A percentile compares a stretch with the other conserved stretches of the same genome.
Evolutionary conservation across 2,797 vertebrate species (phyloP).

Genomic region (Atherinosoma microstoma): DNA sequence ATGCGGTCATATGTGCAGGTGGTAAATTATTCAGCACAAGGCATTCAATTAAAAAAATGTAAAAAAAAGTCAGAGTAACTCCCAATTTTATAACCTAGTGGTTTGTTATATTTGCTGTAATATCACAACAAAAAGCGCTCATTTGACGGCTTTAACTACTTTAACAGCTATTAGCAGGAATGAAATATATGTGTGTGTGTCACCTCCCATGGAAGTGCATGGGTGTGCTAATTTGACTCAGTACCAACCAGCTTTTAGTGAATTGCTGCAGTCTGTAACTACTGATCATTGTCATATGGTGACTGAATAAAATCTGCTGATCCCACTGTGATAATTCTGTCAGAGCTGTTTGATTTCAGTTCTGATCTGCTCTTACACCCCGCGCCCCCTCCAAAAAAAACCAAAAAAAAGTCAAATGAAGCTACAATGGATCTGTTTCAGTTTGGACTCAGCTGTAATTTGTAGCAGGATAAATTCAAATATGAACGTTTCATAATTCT

Average conservation of each 20-base stretch:
- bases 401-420: neutral
- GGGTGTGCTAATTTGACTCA: slow-evolving; percentile 59
- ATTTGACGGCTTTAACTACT: neutral
- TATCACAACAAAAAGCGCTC: slow-evolving; percentile 9
- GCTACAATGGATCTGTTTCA: neutral
- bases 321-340: slow-evolving; percentile 37
- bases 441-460: neutral
- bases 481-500: slow-evolving; percentile 3
- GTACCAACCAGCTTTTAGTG: slow-evolving; percentile 49
- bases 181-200: slow-evolving; percentile 58
- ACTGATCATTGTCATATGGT: slow-evolving; percentile 42
- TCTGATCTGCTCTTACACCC: slow-evolving; percentile 18
- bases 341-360: slow-evolving; percentile 25
- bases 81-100: slow-evolving; percentile 52
- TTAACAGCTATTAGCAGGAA: slow-evolving; percentile 70
- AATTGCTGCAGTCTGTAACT: slow-evolving; percentile 43
- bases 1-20: slow-evolving; percentile 18
- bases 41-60: slow-evolving; percentile 44
- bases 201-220: slow-evolving; percentile 57
- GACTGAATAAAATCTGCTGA: slow-evolving; percentile 38
- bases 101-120: slow-evolving; percentile 53
- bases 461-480: neutral
- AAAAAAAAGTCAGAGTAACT: slow-evolving; percentile 51
- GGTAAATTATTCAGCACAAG: slow-evolving; percentile 50
- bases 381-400: too few species aligned